Conservation (phyloP, 2,113 vertebrate species). For the Embiotoca jacksoni region DNA sequence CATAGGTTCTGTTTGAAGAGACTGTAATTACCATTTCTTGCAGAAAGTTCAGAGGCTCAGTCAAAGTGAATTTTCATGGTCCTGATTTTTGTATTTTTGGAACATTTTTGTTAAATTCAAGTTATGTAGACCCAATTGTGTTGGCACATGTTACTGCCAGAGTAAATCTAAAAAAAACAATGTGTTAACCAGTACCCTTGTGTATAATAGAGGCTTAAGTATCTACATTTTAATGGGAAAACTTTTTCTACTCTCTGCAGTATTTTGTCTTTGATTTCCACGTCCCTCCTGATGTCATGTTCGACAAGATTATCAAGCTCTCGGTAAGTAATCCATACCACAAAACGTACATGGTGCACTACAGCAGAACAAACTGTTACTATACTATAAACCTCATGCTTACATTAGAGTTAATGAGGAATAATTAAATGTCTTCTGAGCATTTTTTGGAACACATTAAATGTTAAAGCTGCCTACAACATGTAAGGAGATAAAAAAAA, state of each 20-base stretch:
- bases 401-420: neutral
- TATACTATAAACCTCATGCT: neutral
- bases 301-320: conserved; percentile 98
- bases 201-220: neutral
- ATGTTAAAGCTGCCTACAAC: too few relatives aligned
- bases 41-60: too few relatives aligned
- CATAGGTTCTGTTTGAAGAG: too few relatives aligned
- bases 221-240: conserved; percentile 22
- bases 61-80: too few relatives aligned
- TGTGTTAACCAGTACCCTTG: neutral
- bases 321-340: conserved; percentile 87
- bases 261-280: conserved; percentile 99
- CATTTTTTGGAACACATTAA: too few relatives aligned
- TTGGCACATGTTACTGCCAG: conserved; percentile 3
- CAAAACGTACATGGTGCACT: neutral
- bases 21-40: too few relatives aligned
- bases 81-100: neutral
- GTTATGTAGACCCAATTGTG: neutral
- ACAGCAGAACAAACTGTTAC: neutral
- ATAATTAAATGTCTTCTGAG: too few relatives aligned
- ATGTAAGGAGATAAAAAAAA: too few relatives aligned
- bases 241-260: conserved; percentile 76
- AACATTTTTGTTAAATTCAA: conserved; percentile 4
- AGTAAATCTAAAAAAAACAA: neutral
- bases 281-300: conserved; percentile 95